Evolutionary conservation across 2,888 invertebrate genomes (phyloP), one percentile per base, ranked within the genome.

Genomic region (Eupithecia inturbata): DNA sequence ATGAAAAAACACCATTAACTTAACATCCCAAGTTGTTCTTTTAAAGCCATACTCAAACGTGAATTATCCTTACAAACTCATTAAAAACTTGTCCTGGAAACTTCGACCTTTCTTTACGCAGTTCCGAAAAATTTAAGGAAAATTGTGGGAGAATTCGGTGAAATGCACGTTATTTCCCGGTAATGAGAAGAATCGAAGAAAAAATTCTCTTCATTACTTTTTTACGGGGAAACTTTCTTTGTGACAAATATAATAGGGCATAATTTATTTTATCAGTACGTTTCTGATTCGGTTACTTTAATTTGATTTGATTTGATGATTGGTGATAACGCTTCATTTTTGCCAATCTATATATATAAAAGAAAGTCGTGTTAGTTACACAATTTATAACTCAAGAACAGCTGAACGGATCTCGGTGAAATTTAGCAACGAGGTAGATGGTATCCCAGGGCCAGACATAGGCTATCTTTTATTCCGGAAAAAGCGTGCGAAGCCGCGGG

Each of bases 41-140:
- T 64, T 63, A 41, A 74, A 41, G 26, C 62, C 64, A 63, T 53
- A 60, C 66, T 74, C 36, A 70, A 68, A 67, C 75, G 26, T 33
- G 45, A 62, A 75, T 53, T 72, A 63, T 67, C 69, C 62, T 75
- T 57, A 22, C 53, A 67, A 75, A 75, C 75, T 75, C 75, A 70
- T 75, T 75, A 75, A 75, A 70, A 75, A 72, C 75, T 75, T 75
- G 72, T 72, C 68, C 57, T 36, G 31, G 53, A 49, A 72, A 75
- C 41, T 75, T 72, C 72, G 72, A 72, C 70, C 70, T 67, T 72
- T 67, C 70, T 70, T 70, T 67, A 57, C 67, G 62, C 41, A 68
- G 67, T 63, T 63, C 67, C 26, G 70, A 33, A 49, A 70, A 70
- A 68, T 74, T 70, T 22, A 7, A 36, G 64, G 39, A 64, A 64